Evolutionary conservation across 2,888 invertebrate genomes (phyloP), one percentile per base, ranked within the genome.

Genomic region (Dryomyza anilis): DNA sequence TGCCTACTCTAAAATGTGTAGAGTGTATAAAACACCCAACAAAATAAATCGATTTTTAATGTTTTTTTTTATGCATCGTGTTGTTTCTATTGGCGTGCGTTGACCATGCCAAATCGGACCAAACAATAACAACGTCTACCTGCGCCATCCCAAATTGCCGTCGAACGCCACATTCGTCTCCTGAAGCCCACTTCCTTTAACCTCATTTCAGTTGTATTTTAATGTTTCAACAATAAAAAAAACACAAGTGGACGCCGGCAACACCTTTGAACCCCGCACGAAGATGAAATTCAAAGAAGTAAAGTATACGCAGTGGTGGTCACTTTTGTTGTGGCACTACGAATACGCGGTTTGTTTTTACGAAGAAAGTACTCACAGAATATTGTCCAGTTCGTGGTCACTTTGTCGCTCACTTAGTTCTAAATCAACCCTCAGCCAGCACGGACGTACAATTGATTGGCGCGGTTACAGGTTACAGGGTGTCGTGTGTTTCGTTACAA

Each of bases 111-210:
- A 10, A 19, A 39, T 23, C 39, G 10, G 6, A 14, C 58, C 19
- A 25, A 10, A 6, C 45, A 16, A 16, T 27, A 12, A 2, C 29
- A 14, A 12, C 25, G 8, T 7, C 16, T 3, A n/a, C 36, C 6
- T 5, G 19, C 19, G 8, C 27, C n/a, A 19, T n/a, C 21, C 39
- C 33, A 7, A 7, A 33, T 33, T 21, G 21, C 25, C 48, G n/a
- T 43, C 21, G 25, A 19, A 39, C 58, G 58, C 50, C 52, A 64
- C 33, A 14, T 52, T 43, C 19, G 57, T 14, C 55, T 43, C 64
- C 50, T 53, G 67, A 71, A 63, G 64, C 62, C 70, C 70, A 80
- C 76, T 80, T 80, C 80, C 80, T 79, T 77, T 80, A 79, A 79
- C 81, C 79, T 79, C 77, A 79, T 74, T 79, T 77, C 71, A 67